Evolutionary conservation across 2,113 vertebrate species (phyloP), one percentile per base, ranked within the genome.

Genomic region (Oryzias melastigma): DNA sequence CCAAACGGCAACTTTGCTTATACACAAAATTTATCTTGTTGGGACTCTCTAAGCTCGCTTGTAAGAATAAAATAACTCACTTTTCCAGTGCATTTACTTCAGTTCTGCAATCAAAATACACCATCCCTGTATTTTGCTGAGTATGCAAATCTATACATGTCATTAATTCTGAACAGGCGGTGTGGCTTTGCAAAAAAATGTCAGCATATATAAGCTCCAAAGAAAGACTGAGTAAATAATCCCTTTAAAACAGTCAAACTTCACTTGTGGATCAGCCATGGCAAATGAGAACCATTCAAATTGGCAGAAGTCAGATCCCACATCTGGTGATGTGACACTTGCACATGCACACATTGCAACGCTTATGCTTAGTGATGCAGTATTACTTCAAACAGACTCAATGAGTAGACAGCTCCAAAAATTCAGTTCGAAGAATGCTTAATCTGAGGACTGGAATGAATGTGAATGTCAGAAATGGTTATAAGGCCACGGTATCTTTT

Each of bases 371-470:
- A 35, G 35, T 35, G 35, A 35, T 35, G 35, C 35, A 35, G 35
- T 3, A 35, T 35, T 35, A 35, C 35, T 35, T 35, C 35, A 35
- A 35, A 35, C 35, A 35, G 10, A 12, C 10, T 35, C 3, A 8
- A 35, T 35, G 10, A 35, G 10, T 12, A 35, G 10, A 20, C 19
- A 49, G n/a, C 7, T n/a, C 18, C 47, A 20, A 8, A 35, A 53
- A 53, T 40, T n/a, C 7, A 40, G 3, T 14, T 8, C 4, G 27
- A 56, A 56, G 41, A 3, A 24, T 56, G 7, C 41, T 42, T 56
- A 10, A 40, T 16, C 25, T 46, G 35, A 67, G 6, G 5, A 44
- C 10, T 66, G 16, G 3, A 77, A 58, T 47, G 2, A 62, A 55
- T 56, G 16, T 49, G 15, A 52, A 52, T 14, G 15, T 1, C 22